A percentile compares a stretch with the other conserved stretches of the same genome.
These are phyloP conservation scores for Pseudomyrmex gracilis DNA, from an alignment of 1,140 invertebrate genomes.

Conservation along the genomic window DNA sequence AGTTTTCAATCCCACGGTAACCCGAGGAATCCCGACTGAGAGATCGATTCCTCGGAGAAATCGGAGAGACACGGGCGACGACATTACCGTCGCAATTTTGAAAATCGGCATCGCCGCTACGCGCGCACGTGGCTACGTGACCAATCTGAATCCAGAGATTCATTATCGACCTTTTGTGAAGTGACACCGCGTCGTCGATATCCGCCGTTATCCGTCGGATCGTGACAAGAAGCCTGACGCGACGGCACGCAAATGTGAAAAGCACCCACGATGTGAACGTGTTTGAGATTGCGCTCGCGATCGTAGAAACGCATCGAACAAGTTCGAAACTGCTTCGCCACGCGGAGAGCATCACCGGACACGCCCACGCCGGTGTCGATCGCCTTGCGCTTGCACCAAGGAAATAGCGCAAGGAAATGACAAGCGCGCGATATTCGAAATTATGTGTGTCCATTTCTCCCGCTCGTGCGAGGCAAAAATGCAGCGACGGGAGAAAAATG, in stretches of 20 bases:
- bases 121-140: slow-evolving; percentile 59
- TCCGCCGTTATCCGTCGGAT: slow-evolving; percentile 25
- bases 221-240: slow-evolving; percentile 55
- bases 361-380: slow-evolving; percentile 51
- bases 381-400: not conserved
- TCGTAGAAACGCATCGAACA: slow-evolving; percentile 53
- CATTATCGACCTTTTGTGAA: slow-evolving; percentile 61
- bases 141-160: slow-evolving; percentile 62
- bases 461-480: no score
- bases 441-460: no score
- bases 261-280: slow-evolving; percentile 50
- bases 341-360: slow-evolving; percentile 6
- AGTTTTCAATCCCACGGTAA: slow-evolving; percentile 46
- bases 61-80: slow-evolving; percentile 32
- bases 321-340: slow-evolving; percentile 67
- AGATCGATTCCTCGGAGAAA: slow-evolving; percentile 62
- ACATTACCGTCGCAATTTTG: slow-evolving; percentile 56
- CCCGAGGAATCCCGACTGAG: not conserved
- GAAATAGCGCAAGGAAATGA: not conserved
- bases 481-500: not conserved
- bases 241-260: slow-evolving; percentile 58
- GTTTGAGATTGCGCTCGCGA: slow-evolving; percentile 59
- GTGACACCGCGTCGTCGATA: slow-evolving; percentile 51
- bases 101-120: slow-evolving; percentile 54
- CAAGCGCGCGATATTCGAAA: no score